These are phyloP conservation scores for Rhinatrema bivittatum DNA, from an alignment of 2,797 vertebrate species.

Conservation along the genomic window DNA sequence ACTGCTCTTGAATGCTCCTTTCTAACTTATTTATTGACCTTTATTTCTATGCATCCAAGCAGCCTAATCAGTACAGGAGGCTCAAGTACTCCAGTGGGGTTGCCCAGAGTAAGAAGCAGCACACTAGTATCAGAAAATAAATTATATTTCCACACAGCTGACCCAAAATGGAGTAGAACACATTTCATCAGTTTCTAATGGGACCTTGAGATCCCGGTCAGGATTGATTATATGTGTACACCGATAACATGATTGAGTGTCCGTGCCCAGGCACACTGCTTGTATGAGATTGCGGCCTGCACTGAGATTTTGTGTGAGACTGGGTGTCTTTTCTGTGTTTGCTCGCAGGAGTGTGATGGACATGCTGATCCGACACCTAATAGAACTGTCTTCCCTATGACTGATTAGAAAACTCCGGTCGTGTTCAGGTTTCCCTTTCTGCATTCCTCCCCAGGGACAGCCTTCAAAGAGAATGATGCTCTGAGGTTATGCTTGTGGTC, in stretches of 20 bases:
- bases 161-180: slow-evolving; percentile 24
- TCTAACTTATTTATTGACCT: too few relatives aligned
- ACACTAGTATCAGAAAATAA: slow-evolving; percentile 47
- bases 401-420: neutral
- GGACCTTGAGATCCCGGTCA: too few relatives aligned
- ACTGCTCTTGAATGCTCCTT: too few relatives aligned
- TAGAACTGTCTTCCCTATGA: fast-evolving
- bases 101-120: slow-evolving; percentile 27
- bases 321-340: too few relatives aligned
- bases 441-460: neutral
- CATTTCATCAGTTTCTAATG: slow-evolving; percentile 36
- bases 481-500: neutral
- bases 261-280: too few relatives aligned
- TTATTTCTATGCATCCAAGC: too few relatives aligned
- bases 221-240: too few relatives aligned
- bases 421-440: neutral
- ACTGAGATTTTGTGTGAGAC: too few relatives aligned
- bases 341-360: too few relatives aligned
- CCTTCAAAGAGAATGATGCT: neutral
- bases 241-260: too few relatives aligned
- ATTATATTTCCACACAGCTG: slow-evolving; percentile 29
- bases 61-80: slow-evolving; percentile 8
- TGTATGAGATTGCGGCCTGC: too few relatives aligned
- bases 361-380: neutral
- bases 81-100: slow-evolving; percentile 31